phyloP scores from a whole-genome alignment of 2,113 vertebrate genomes.

The Pelvicachromis taeniatus region DNA sequence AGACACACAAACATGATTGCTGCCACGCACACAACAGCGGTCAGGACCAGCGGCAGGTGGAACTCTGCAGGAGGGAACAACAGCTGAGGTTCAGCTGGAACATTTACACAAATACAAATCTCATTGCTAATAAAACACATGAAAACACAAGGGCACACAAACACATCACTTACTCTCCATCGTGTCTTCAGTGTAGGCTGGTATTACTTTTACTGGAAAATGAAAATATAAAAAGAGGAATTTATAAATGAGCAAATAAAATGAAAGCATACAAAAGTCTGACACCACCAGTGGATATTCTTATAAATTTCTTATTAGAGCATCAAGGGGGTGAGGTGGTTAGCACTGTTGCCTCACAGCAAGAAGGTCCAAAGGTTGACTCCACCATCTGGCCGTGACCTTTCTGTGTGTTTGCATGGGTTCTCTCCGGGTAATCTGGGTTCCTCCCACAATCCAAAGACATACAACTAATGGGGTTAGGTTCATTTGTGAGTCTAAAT shows the following conservation, averaged over 20 bases:
- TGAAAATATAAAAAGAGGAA: neutral
- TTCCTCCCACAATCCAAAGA: neutral
- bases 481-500: neutral
- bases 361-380: too few species aligned
- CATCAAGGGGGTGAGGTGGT: too few species aligned
- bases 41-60: conserved; percentile 24
- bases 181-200: neutral
- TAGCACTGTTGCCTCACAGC: too few species aligned
- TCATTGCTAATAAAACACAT: neutral
- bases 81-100: neutral
- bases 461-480: neutral
- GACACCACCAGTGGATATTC: neutral
- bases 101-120: neutral
- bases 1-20: conserved; percentile 47
- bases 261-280: neutral
- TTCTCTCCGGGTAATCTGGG: accelerated
- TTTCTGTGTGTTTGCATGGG: too few species aligned
- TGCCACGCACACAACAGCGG: conserved; percentile 1
- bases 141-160: neutral
- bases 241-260: neutral
- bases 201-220: neutral
- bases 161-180: conserved; percentile 9
- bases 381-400: too few species aligned
- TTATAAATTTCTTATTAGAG: too few species aligned
- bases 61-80: conserved; percentile 17